Base-by-base conservation (phyloP, 2,888 invertebrate genomes). In the Lasioglossum calceatum region DNA sequence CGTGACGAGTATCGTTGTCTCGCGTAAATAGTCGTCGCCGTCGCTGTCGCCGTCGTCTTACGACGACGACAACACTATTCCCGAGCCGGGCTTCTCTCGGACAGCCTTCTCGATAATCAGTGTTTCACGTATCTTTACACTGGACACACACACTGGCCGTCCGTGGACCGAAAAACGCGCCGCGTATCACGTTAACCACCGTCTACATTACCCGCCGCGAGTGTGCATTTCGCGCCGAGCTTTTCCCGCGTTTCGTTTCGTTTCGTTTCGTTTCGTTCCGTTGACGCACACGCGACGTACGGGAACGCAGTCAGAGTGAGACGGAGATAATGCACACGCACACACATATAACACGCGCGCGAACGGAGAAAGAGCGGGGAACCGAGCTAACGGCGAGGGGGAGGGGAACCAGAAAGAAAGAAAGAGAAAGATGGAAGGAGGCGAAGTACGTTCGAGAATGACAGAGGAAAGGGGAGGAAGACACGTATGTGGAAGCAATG, bases 221-320 rank as follows among this genome's bases (percentile, higher is more conserved):
- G 39, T 19, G 76, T 82, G 70, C 70, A 79, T 85, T 79, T 87
- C 88, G 88, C 88, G 83, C 84, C 82, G 81, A 82, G 87, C 67
- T 91, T 90, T 91, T 91, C 91, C 89, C 91, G 91, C 91, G 91
- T 89, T 89, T 82, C 80, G 74, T 81, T 81, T 82, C 82, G 90
- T 81, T 81, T 82, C 82, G 90, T 67, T 77, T 58, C 91, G 91
- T 90, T 90, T 79, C 81, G 74, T 81, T 80, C 78, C 82, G 90
- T 71, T 77, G 77, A 86, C 91, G 87, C 89, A 84, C 87, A 83
- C 85, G 87, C 90, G 80, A 82, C 80, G 80, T 7, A 80, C 44
- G 80, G 79, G 77, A 72, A 79, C 78, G 83, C 71, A 36, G 86
- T n/a, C 80, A 76, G 76, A 82, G 85, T 73, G 73, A 77, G 85